phyloP scores from a whole-genome alignment of 2,797 vertebrate genomes.

The Cryptoblepharus egeriae region DNA sequence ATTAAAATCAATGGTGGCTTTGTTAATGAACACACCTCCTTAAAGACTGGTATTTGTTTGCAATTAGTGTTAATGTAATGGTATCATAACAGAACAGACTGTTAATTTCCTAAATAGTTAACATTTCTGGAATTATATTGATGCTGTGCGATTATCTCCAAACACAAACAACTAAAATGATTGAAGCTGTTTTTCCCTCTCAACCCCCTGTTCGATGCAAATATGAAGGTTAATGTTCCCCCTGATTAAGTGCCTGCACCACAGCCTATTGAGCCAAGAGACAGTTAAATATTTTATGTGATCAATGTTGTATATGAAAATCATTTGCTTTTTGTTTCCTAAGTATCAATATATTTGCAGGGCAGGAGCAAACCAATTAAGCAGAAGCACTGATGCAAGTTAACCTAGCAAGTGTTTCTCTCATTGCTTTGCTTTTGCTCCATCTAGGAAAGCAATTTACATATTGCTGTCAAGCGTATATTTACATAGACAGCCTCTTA shows the following conservation, averaged over 20 bases:
- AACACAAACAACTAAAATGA: neutral
- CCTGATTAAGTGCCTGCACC: slow-evolving; percentile 46
- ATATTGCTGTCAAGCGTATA: slow-evolving; percentile 2
- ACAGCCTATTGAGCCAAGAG: slow-evolving; percentile 41
- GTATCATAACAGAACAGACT: neutral
- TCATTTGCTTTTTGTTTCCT: slow-evolving; percentile 54
- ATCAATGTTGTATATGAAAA: slow-evolving; percentile 48
- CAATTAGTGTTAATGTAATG: neutral
- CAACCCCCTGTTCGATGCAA: neutral
- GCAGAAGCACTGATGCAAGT: slow-evolving; percentile 32
- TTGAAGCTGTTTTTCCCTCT: neutral
- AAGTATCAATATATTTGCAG: slow-evolving; percentile 52
- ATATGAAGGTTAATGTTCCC: slow-evolving; percentile 34
- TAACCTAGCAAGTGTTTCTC: slow-evolving; percentile 26
- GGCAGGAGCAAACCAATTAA: slow-evolving; percentile 41
- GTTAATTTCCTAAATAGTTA: neutral
- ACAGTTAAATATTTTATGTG: slow-evolving; percentile 61
- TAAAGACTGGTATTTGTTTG: neutral
- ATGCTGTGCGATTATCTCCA: neutral
- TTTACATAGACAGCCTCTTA: neutral
- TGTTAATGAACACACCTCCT: neutral
- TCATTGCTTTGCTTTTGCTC: neutral
- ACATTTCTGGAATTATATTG: slow-evolving; percentile 10
- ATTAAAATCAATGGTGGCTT: neutral
- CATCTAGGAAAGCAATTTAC: neutral